These are phyloP conservation scores for Boloria selene DNA, from an alignment of 2,888 invertebrate species.

Conservation along the genomic window DNA sequence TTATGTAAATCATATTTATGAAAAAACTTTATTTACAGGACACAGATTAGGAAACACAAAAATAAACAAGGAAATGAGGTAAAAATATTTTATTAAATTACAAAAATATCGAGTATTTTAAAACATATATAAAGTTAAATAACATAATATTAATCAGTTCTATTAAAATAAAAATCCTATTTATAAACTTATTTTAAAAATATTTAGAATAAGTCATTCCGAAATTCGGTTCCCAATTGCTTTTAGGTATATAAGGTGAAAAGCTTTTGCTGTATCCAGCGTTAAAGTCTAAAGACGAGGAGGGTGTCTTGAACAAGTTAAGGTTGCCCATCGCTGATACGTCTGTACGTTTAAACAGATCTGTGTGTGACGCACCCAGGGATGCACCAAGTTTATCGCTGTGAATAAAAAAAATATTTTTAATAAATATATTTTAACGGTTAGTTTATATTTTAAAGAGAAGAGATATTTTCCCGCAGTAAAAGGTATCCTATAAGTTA, in stretches of 20 bases:
- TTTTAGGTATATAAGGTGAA: slow-evolving; percentile 47
- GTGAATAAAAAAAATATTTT: slow-evolving; percentile 34
- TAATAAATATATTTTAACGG: not conserved
- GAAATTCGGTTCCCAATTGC: slow-evolving; percentile 46
- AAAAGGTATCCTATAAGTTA: too few relatives aligned
- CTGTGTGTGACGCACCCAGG: slow-evolving; percentile 47
- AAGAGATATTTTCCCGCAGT: too few relatives aligned
- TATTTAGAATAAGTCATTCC: slow-evolving; percentile 40
- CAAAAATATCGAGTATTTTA: too few relatives aligned
- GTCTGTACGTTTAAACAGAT: slow-evolving; percentile 48
- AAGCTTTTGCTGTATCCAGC: slow-evolving; percentile 46
- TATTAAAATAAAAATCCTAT: too few relatives aligned
- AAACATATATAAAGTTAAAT: too few relatives aligned
- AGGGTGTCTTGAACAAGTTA: slow-evolving; percentile 48
- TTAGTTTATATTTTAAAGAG: too few relatives aligned
- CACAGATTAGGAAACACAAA: too few relatives aligned
- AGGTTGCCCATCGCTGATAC: slow-evolving; percentile 50
- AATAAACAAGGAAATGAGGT: too few relatives aligned
- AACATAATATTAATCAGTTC: too few relatives aligned
- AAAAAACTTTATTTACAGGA: too few relatives aligned
- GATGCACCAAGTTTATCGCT: slow-evolving; percentile 51
- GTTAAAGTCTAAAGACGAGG: slow-evolving; percentile 49
- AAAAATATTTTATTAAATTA: too few relatives aligned
- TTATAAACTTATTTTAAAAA: slow-evolving; percentile 29
- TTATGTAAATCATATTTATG: too few relatives aligned